Percentiles rank a stretch among this genome's conserved stretches.
phyloP scores from a whole-genome alignment of 2,888 invertebrate species.

The Cheilosia pagana region DNA sequence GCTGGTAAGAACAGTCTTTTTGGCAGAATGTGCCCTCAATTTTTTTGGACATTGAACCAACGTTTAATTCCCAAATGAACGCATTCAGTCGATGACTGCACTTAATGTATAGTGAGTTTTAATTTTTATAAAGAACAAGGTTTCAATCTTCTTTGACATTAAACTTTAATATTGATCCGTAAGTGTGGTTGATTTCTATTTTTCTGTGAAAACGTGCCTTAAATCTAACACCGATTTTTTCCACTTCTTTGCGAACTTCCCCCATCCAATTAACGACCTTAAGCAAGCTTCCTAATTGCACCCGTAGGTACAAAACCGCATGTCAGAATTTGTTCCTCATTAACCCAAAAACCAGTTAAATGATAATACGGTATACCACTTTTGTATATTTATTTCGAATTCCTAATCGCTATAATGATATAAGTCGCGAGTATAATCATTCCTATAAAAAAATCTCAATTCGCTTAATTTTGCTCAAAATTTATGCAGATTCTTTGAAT shows the following conservation, averaged over 20 bases:
- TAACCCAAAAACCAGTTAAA: not conserved
- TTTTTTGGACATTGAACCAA: too few species aligned
- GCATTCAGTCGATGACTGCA: too few species aligned
- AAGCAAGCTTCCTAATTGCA: too few species aligned
- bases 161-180: too few species aligned
- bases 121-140: too few species aligned
- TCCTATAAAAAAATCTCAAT: constrained; percentile 6
- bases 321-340: not conserved
- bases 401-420: not conserved
- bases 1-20: too few species aligned
- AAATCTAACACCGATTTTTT: not conserved
- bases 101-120: too few species aligned
- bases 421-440: not conserved
- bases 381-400: not conserved
- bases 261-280: not conserved
- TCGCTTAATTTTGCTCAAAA: not conserved
- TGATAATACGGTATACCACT: not conserved
- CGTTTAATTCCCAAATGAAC: too few species aligned
- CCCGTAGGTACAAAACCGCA: not conserved
- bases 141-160: too few species aligned
- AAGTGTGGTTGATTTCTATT: too few species aligned
- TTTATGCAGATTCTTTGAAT: constrained; percentile 22
- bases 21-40: too few species aligned
- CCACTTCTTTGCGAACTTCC: not conserved
- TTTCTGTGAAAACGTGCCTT: too few species aligned